phyloP scores from a whole-genome alignment of 2,797 vertebrate species.

The Manis crassicaudata region DNA sequence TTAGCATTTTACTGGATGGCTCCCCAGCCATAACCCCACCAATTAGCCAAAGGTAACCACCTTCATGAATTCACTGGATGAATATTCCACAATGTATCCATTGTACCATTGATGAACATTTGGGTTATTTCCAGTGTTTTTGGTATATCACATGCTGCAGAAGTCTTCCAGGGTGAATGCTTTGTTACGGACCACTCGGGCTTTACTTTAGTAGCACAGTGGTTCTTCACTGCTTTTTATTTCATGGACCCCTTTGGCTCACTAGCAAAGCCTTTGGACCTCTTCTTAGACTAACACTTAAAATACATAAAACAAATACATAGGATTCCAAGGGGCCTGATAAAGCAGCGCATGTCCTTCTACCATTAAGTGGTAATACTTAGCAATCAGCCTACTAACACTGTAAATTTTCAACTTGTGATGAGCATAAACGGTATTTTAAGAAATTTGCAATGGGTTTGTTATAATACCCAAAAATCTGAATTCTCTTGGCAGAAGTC shows the following conservation, averaged over 20 bases:
- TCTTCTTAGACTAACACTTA: neutral
- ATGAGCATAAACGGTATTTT: neutral
- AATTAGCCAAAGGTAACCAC: neutral
- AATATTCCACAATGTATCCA: neutral
- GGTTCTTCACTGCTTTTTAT: neutral
- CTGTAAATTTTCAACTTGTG: no score
- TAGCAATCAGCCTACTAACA: neutral
- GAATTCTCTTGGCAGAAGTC: neutral
- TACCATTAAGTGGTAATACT: neutral
- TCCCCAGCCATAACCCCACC: neutral
- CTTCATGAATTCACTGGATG: neutral
- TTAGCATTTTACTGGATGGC: no score
- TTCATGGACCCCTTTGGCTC: neutral
- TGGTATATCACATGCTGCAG: no score
- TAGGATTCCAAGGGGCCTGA: neutral
- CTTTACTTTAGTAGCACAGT: neutral
- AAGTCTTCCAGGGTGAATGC: neutral
- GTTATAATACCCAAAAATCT: neutral
- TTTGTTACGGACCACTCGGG: fast-evolving
- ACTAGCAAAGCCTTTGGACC: neutral
- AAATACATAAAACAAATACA: neutral
- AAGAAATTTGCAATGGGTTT: neutral
- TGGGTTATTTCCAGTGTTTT: neutral
- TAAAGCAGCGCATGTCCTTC: neutral
- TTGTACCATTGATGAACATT: neutral